phyloP scores from a whole-genome alignment of 37 sponge, comb jelly and placozoan species.

The Cliona cf. orientalis region DNA sequence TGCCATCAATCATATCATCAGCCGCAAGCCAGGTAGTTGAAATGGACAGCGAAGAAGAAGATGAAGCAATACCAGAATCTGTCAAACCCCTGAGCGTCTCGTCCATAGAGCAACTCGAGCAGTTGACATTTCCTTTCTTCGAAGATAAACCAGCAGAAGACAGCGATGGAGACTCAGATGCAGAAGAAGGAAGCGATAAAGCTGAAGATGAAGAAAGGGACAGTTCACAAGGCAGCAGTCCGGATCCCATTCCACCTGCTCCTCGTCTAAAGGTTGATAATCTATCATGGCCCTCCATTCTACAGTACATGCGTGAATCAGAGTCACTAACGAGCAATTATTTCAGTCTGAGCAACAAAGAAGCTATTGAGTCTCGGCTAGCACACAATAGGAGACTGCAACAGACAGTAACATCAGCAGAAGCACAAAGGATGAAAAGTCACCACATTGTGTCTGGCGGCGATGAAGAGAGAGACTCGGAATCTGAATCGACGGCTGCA shows the following conservation, averaged over 20 bases:
- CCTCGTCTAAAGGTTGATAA: background rate
- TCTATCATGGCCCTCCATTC: slow-evolving; percentile 32
- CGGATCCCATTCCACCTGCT: background rate
- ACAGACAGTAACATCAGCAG: background rate
- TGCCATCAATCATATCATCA: too few species aligned
- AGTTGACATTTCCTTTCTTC: too few species aligned
- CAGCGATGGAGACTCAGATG: background rate
- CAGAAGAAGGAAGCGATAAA: slow-evolving; percentile 11
- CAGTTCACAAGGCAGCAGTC: background rate
- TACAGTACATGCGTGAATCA: slow-evolving; percentile 65
- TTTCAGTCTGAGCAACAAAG: slow-evolving; percentile 34
- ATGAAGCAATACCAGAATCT: too few species aligned
- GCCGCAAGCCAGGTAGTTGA: too few species aligned
- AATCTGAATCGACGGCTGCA: background rate
- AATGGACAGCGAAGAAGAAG: too few species aligned
- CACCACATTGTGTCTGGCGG: background rate
- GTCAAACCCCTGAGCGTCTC: too few species aligned
- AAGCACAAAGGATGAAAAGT: background rate
- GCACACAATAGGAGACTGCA: background rate
- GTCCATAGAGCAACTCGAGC: too few species aligned
- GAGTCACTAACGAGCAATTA: slow-evolving; percentile 46
- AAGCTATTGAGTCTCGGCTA: background rate
- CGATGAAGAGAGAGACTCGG: background rate
- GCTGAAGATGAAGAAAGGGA: slow-evolving; percentile 12
- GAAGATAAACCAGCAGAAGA: too few species aligned